phyloP scores from a whole-genome alignment of 2,888 invertebrate genomes.

The Lottia gigantea region DNA sequence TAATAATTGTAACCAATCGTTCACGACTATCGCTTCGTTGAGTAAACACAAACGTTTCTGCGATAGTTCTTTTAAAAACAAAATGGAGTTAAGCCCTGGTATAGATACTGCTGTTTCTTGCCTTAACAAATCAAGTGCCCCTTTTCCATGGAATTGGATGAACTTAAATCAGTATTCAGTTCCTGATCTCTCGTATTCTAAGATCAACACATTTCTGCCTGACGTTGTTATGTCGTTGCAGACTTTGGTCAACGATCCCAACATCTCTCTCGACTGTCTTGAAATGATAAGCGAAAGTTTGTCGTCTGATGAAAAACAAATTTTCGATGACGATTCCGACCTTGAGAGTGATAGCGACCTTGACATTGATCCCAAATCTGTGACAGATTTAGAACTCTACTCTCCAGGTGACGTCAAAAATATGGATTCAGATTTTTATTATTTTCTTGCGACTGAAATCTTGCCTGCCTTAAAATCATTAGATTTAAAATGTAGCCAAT shows the following conservation, averaged over 20 bases:
- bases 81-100: constrained; percentile 49
- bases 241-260: neutral
- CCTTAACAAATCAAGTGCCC: neutral
- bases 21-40: constrained; percentile 89
- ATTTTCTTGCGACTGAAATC: neutral
- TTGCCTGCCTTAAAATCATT: constrained; percentile 2
- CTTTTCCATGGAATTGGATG: constrained; percentile 1
- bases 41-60: constrained; percentile 90
- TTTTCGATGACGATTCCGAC: constrained; percentile 32
- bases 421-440: constrained; percentile 1
- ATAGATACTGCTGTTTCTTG: constrained; percentile 22
- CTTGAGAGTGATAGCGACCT: constrained; percentile 44
- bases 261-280: neutral
- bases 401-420: constrained; percentile 24
- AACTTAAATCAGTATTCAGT: neutral
- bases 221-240: neutral
- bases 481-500: neutral
- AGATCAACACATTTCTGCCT: neutral
- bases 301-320: neutral
- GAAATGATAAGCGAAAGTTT: neutral
- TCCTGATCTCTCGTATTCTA: neutral
- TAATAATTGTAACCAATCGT: constrained; percentile 91
- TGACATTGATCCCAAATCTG: constrained; percentile 36
- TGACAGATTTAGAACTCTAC: constrained; percentile 54
- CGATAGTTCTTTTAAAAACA: constrained; percentile 75